Evolutionary conservation across 1,140 invertebrate genomes (phyloP).

Genomic region (Eriocheir sinensis): DNA sequence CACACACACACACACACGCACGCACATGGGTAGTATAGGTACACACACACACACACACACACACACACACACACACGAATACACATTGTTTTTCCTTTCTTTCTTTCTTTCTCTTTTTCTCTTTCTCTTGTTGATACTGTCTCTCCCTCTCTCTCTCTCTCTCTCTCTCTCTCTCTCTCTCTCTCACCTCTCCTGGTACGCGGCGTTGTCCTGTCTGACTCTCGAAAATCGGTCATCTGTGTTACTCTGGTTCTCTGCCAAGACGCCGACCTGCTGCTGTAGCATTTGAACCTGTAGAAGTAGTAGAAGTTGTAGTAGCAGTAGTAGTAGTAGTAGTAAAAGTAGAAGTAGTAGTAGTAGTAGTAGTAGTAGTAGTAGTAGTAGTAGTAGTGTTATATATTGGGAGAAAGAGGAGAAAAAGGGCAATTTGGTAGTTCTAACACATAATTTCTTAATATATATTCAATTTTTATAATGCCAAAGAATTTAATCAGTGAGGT

Average conservation of each 20-base stretch:
- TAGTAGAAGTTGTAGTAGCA: background rate
- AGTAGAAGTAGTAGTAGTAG: too few species aligned
- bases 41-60: background rate
- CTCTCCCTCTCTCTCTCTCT: background rate
- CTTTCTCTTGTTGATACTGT: background rate
- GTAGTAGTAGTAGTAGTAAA: too few species aligned
- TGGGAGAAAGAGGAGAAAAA: too few species aligned
- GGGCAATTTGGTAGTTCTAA: too few species aligned
- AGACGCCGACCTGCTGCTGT: conserved; percentile 93
- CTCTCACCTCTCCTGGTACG: conserved; percentile 88
- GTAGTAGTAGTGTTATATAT: too few species aligned
- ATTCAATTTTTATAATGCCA: too few species aligned
- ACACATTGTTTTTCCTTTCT: background rate
- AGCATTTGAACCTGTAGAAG: conserved; percentile 90
- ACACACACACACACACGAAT: conserved; percentile 6
- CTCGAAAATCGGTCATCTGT: conserved; percentile 92
- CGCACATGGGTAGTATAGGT: background rate
- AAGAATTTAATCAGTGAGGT: background rate
- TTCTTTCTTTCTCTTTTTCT: conserved; percentile 24
- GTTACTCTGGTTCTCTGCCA: conserved; percentile 91
- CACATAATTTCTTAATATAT: too few species aligned
- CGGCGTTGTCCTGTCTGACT: conserved; percentile 94
- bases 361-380: too few species aligned
- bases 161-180: background rate
- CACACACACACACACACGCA: too few species aligned